Evolutionary conservation across 2,888 invertebrate species (phyloP).

Genomic region (Plebejus melissa): DNA sequence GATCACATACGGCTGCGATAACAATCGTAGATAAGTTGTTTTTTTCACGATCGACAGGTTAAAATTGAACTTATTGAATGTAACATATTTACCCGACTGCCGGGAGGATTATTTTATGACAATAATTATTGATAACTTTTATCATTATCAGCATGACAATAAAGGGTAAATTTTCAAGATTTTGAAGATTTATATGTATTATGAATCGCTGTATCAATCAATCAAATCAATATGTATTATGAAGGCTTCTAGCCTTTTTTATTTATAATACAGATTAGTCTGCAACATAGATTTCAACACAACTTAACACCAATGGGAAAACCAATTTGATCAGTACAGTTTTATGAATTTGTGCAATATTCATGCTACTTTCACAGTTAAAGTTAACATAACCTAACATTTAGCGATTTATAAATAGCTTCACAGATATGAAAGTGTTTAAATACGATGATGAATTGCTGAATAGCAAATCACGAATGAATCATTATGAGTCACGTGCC

Average conservation of each 20-base stretch:
- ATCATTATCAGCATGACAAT: background rate
- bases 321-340: background rate
- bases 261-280: background rate
- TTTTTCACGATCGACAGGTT: too few relatives aligned
- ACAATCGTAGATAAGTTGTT: too few relatives aligned
- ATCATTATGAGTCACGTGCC: conserved; percentile 2
- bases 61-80: background rate
- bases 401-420: background rate
- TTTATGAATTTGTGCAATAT: background rate
- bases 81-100: background rate
- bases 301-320: background rate
- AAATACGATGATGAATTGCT: background rate
- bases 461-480: conserved; percentile 3
- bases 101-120: too few relatives aligned
- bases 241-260: background rate
- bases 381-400: background rate
- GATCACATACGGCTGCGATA: too few relatives aligned
- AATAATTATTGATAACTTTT: background rate
- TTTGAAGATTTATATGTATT: too few relatives aligned
- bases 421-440: background rate
- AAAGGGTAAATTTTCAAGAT: background rate
- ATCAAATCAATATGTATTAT: too few relatives aligned
- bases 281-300: background rate
- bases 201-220: too few relatives aligned
- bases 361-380: background rate